These are phyloP conservation scores for Drosophila pachea DNA, from an alignment of 1,140 invertebrate species.

Conservation along the genomic window DNA sequence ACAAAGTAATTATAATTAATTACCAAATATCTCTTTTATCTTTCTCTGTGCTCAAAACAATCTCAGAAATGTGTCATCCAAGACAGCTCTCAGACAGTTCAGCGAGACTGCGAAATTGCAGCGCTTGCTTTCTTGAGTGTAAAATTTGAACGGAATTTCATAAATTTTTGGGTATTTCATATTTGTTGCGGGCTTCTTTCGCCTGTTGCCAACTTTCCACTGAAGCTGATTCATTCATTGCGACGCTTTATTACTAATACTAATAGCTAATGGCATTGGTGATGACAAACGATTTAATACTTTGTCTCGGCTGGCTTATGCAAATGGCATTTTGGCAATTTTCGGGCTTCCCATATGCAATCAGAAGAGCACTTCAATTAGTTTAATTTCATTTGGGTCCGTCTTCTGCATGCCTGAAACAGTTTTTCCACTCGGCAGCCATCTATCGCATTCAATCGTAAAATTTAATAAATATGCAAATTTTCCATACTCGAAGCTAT, in stretches of 20 bases:
- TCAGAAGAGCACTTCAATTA: conserved; percentile 27
- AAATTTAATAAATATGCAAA: conserved; percentile 77
- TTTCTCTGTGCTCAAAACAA: neutral
- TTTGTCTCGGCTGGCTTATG: conserved; percentile 23
- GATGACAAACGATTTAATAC: conserved; percentile 13
- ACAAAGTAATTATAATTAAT: neutral
- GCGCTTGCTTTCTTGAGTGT: conserved; percentile 21
- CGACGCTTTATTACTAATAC: conserved; percentile 16
- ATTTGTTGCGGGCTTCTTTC: neutral
- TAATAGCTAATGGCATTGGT: neutral
- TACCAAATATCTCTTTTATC: neutral
- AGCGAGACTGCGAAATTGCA: neutral
- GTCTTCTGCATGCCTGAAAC: neutral
- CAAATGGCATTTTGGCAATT: conserved; percentile 26
- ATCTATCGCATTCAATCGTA: conserved; percentile 65
- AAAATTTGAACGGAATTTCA: conserved; percentile 3
- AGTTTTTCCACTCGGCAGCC: conserved; percentile 7
- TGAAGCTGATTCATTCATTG: conserved; percentile 13
- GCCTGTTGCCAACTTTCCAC: conserved; percentile 2
- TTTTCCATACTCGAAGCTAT: conserved; percentile 59
- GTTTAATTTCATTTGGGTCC: neutral
- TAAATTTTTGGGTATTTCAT: conserved; percentile 1
- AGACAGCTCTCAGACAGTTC: neutral
- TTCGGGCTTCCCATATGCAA: conserved; percentile 24
- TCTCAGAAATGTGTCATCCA: neutral